Evolutionary conservation across 64 coral and sea anemone species (phyloP).

Genomic region (Montipora efflorescens): DNA sequence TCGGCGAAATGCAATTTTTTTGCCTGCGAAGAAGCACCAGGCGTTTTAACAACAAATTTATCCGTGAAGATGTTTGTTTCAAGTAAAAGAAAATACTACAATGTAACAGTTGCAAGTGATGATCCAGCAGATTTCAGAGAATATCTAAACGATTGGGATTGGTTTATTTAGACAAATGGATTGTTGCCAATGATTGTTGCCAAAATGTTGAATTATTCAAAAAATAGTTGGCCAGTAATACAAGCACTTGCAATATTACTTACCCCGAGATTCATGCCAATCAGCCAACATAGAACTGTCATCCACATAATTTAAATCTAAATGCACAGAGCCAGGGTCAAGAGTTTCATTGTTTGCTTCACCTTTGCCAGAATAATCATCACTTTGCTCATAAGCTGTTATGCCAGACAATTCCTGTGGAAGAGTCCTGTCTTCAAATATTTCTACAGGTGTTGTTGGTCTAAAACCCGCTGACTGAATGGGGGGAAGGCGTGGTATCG

Average conservation of each 20-base stretch:
- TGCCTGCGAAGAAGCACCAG: too few species aligned
- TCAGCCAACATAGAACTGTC: not conserved
- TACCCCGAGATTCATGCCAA: not conserved
- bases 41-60: too few species aligned
- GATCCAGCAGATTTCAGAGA: too few species aligned
- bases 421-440: not conserved
- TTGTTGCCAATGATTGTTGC: too few species aligned
- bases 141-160: too few species aligned
- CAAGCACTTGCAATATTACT: not conserved
- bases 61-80: too few species aligned
- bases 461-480: slow-evolving; percentile 88
- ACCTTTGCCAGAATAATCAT: not conserved
- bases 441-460: slow-evolving; percentile 33
- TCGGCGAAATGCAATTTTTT: too few species aligned
- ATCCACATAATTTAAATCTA: slow-evolving; percentile 12
- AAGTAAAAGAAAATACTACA: too few species aligned
- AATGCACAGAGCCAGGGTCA: slow-evolving; percentile 18
- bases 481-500: slow-evolving; percentile 79
- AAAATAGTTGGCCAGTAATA: too few species aligned
- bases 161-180: too few species aligned
- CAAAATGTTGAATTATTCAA: too few species aligned
- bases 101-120: too few species aligned
- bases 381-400: slow-evolving; percentile 2
- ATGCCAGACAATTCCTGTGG: not conserved
- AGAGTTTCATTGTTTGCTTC: not conserved